Evolutionary conservation across 2,797 vertebrate species (phyloP), one percentile per base, ranked within the genome.

Genomic region (Mormyrus hasselquistii): DNA sequence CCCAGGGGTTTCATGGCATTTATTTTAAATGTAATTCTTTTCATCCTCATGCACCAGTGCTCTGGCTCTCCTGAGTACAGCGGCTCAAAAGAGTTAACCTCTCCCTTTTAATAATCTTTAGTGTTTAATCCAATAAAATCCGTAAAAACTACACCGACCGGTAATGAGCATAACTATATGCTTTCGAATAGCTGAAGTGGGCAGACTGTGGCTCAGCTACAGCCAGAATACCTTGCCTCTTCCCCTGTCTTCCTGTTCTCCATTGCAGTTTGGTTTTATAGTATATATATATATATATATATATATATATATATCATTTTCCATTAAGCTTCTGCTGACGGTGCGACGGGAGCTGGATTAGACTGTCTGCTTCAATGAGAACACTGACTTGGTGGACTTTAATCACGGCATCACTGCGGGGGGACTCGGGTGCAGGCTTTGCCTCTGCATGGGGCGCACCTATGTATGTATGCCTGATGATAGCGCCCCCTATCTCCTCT

Each of bases 261-360:
- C 69, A 65, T 4, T 34, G 9, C 62, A 0, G 4, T 34, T 69
- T 4, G 2, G 34, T 44, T 44, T 79, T 19, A 8, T 14, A 79
- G 73, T 79, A n/a, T 44, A 29, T 29, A 29, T 29, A 29, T 29
- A 29, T 29, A 29, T 29, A 29, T 29, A 29, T 29, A 29, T 29
- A 9, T 12, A 12, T 76, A 93, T 93, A 93, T 93, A 93, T 93
- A 92, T 92, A 93, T 94, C 90, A 92, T 93, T 92, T 91, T 92
- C 94, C 93, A 94, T 94, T 94, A 94, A 93, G 92, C 92, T 92
- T 91, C 55, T 79, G 91, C 91, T 91, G 92, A 89, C 88, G 87
- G 92, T 86, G 52, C 8, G 16, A 89, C 88, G 89, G 91, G 90
- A 91, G 91, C 93, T 89, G 34, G 88, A 91, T 89, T 90, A 82